Evolutionary conservation across 2,888 invertebrate species (phyloP), one percentile per base, ranked within the genome.

Genomic region (Ichneumoninae sp.): DNA sequence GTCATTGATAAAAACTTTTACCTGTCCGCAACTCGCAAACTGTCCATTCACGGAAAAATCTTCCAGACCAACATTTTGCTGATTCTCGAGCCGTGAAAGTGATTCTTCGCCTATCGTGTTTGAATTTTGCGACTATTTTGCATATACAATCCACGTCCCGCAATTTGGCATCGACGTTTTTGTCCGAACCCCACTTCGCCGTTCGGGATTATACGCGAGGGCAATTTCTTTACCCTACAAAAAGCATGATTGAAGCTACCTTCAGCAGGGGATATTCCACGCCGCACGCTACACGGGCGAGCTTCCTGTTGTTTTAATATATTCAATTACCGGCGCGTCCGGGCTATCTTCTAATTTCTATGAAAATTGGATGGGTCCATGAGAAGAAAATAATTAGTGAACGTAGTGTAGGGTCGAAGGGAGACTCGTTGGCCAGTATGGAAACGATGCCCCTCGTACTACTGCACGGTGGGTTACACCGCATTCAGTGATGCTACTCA

Each of bases 351-450:
- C 52, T 79, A 66, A 79, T 83, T 75, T 79, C 65, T 65, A 71
- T 79, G 79, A 83, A 83, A 79, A 83, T 83, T 79, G 54, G 79
- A 75, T 65, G 74, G 70, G 33, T 10, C 75, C 68, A 63, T 22
- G 78, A 57, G 79, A 75, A 70, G 75, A 75, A 83, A 83, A 79
- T 83, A 79, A 79, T 83, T 79, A 75, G 74, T 26, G 44, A 44
- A 66, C 57, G 36, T 19, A 16, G 22, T 50, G n/a, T 30, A 57
- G 65, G 52, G 71, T 54, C 33, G 65, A 40, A 66, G 1, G 30
- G 54, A 30, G 52, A 30, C 52, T 71, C 10, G 65, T 78, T 33
- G 52, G 65, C 19, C 36, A 26, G 47, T 40, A 54, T 5, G 7
- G 47, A 71, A 50, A 50, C 30, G 63, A 63, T 33, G 63, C 30